A percentile compares a stretch with the other conserved stretches of the same genome.
Conservation (phyloP, 2,113 vertebrate species). For the Mustela nigripes region DNA sequence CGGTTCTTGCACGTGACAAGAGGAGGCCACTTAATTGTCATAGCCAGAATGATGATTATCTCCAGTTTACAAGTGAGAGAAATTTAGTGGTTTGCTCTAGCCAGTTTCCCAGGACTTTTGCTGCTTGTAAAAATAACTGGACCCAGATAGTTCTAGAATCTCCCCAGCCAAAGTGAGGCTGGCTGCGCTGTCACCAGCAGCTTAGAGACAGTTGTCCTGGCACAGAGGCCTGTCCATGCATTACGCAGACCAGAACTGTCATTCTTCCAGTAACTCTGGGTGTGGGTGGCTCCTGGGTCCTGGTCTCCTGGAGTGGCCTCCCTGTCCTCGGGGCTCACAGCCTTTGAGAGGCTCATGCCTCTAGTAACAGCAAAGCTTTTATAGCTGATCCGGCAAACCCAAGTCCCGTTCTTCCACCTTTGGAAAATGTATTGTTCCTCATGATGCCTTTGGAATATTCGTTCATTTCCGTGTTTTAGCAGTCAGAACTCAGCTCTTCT, state of each 20-base stretch:
- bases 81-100: not conserved
- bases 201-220: not conserved
- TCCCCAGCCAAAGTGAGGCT: not conserved
- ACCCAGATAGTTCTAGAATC: not conserved
- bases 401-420: not conserved
- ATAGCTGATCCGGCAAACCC: not conserved
- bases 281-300: not conserved
- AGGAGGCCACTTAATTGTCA: not conserved
- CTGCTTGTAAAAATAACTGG: constrained; percentile 36
- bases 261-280: not conserved
- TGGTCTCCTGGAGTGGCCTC: not conserved
- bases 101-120: constrained; percentile 35
- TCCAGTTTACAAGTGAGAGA: not conserved
- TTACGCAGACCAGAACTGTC: not conserved
- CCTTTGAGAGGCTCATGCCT: not conserved
- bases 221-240: not conserved
- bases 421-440: not conserved
- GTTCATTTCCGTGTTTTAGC: not conserved
- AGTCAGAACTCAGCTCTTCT: not conserved
- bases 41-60: not conserved
- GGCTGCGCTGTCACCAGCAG: not conserved
- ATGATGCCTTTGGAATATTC: not conserved
- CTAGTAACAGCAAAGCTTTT: not conserved
- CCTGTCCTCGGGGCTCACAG: not conserved
- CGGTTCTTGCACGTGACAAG: not conserved